Base-by-base conservation (phyloP, 2,888 invertebrate genomes). In the Ctena decussata region DNA sequence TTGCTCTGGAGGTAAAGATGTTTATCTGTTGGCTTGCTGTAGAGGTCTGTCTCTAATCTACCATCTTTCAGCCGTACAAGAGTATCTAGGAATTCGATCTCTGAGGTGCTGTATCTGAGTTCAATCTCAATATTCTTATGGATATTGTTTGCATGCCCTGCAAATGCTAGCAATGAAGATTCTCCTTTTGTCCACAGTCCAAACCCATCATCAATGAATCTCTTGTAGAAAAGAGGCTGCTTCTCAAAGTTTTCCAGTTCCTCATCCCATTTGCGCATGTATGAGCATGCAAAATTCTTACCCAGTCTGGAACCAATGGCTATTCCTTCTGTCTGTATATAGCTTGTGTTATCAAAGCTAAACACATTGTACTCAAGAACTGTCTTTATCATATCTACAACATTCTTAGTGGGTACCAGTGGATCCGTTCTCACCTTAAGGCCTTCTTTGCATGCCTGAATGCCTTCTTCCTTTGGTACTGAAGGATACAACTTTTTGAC, bases 301-400 rank as follows among this genome's bases (percentile, higher is more conserved):
- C 84, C 80, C 24, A 80, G 24, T 39, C 41, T 80, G 0, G 70
- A 84, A 5, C 76, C 70, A 70, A 76, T 79, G n/a, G 79, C 79
- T 32, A 75, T 37, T 2, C 79, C 75, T 12, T 84, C 76, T 6
- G 5, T 74, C 44, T 84, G 84, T 30, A 37, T 73, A 30, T 32
- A 77, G 6, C 15, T n/a, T n/a, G n/a, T n/a, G n/a, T n/a, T n/a
- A n/a, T n/a, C n/a, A n/a, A n/a, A n/a, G n/a, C n/a, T n/a, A 72
- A 84, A 84, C 2, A 30, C 46, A 71, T 77, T 84, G 41, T 77
- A 65, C 12, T 84, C 74, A 53, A 84, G 30, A 15, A 84, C 77
- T 12, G 65, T 80, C 24, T 77, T 49, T 46, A 76, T 73, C 72
- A 80, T 77, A 18, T 84, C 37, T 0, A 46, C n/a, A 18, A 70